phyloP scores from a whole-genome alignment of 2,797 vertebrate species.

The Clamator glandarius region DNA sequence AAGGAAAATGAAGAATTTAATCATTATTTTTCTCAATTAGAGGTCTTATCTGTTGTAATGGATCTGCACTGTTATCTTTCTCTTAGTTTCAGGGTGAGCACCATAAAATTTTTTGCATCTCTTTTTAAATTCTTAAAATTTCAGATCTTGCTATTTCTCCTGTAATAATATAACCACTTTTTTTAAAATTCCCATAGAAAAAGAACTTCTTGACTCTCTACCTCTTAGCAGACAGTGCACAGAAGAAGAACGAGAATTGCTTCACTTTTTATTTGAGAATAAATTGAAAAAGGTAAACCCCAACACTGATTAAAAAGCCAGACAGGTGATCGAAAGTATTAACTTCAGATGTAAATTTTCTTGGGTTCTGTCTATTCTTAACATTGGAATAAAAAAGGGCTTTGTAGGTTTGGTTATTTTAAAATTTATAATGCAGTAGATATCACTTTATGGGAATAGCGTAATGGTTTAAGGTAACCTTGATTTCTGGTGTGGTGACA shows the following conservation, averaged over 20 bases:
- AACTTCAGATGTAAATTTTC: background rate
- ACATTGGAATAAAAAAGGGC: background rate
- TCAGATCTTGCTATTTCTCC: background rate
- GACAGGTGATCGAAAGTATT: background rate
- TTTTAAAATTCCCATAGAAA: slow-evolving; percentile 78
- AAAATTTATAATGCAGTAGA: background rate
- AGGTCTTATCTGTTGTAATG: background rate
- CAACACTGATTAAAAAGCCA: background rate
- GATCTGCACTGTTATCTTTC: background rate
- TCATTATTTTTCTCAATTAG: background rate
- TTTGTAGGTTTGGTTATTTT: background rate
- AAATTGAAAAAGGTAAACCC: slow-evolving; percentile 94
- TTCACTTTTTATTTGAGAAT: slow-evolving; percentile 97
- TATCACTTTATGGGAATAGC: background rate
- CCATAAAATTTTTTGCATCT: background rate
- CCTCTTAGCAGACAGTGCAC: slow-evolving; percentile 88
- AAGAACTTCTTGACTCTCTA: slow-evolving; percentile 86
- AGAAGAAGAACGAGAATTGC: slow-evolving; percentile 92
- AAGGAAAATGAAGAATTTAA: background rate
- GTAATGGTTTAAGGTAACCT: background rate
- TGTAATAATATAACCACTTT: background rate
- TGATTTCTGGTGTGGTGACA: background rate
- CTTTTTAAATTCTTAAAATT: background rate
- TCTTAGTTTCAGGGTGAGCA: background rate
- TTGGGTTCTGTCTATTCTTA: background rate